Percentiles rank a stretch among this genome's conserved stretches.
Evolutionary conservation across 1,140 invertebrate genomes (phyloP).

Genomic region (Acromyrmex heyeri): DNA sequence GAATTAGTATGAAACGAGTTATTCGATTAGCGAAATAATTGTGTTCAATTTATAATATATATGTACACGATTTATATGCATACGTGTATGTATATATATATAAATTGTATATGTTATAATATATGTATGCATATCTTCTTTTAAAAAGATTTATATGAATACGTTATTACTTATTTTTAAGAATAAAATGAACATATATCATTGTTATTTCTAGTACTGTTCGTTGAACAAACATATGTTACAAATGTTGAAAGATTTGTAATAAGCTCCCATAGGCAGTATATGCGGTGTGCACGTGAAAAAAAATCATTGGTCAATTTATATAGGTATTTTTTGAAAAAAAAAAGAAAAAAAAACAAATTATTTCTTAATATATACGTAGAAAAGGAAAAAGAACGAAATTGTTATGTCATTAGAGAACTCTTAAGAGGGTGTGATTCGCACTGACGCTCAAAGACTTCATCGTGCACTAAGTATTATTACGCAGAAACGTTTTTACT

Average conservation of each 20-base stretch:
- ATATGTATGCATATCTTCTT: conserved; percentile 42
- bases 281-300: conserved; percentile 64
- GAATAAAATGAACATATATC: conserved; percentile 57
- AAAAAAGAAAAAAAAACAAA: conserved; percentile 37
- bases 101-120: conserved; percentile 4
- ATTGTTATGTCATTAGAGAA: conserved; percentile 63
- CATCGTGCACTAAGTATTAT: conserved; percentile 68
- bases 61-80: conserved; percentile 62
- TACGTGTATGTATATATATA: conserved; percentile 17
- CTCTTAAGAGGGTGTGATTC: conserved; percentile 61
- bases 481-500: conserved; percentile 70
- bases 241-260: conserved; percentile 59
- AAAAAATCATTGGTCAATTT: conserved; percentile 68
- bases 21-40: conserved; percentile 43
- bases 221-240: conserved; percentile 44
- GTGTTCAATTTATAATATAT: conserved; percentile 59
- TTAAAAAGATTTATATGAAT: conserved; percentile 67
- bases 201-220: conserved; percentile 72
- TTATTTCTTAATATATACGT: conserved; percentile 68
- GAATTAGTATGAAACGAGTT: conserved; percentile 39
- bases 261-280: conserved; percentile 77
- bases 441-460: conserved; percentile 71
- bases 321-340: conserved; percentile 71
- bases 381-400: conserved; percentile 55
- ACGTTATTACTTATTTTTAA: conserved; percentile 74